phyloP scores from a whole-genome alignment of 2,888 invertebrate genomes.

The Phasia obesa region DNA sequence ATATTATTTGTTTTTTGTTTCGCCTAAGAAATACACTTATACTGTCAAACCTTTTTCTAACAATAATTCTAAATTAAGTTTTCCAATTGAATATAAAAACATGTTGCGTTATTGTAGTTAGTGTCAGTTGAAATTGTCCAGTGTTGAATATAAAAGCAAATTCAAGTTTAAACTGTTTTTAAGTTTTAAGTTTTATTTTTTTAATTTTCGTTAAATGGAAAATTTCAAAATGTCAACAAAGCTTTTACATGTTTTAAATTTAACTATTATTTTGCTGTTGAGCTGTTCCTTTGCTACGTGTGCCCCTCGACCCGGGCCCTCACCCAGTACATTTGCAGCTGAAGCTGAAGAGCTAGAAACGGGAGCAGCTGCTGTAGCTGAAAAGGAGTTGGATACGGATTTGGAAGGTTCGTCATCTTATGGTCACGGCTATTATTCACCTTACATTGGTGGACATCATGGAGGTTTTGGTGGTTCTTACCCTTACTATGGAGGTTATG shows the following conservation, averaged over 20 bases:
- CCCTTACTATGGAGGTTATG: conserved; percentile 76
- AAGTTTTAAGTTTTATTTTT: not conserved
- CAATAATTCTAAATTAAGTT: conserved; percentile 31
- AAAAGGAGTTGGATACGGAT: conserved; percentile 75
- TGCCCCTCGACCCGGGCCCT: conserved; percentile 73
- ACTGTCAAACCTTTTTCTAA: conserved; percentile 29
- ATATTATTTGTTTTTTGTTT: conserved; percentile 1
- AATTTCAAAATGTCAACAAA: conserved; percentile 74
- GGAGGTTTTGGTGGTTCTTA: conserved; percentile 72
- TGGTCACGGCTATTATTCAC: conserved; percentile 80
- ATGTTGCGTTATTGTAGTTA: conserved; percentile 71
- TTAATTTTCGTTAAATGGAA: not conserved
- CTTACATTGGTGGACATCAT: conserved; percentile 76
- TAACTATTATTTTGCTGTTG: conserved; percentile 57
- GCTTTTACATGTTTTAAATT: conserved; percentile 46
- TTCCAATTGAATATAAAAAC: conserved; percentile 76
- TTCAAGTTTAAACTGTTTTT: not conserved
- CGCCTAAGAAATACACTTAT: conserved; percentile 16
- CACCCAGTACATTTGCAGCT: conserved; percentile 27
- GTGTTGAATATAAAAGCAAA: conserved; percentile 66
- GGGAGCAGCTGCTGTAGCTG: conserved; percentile 71
- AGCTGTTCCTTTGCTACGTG: conserved; percentile 64
- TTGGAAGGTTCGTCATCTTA: conserved; percentile 78
- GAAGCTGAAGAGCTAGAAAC: conserved; percentile 75
- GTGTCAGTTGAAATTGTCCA: conserved; percentile 78